Conservation (phyloP, 2,113 vertebrate species). For the Eublepharis macularius region DNA sequence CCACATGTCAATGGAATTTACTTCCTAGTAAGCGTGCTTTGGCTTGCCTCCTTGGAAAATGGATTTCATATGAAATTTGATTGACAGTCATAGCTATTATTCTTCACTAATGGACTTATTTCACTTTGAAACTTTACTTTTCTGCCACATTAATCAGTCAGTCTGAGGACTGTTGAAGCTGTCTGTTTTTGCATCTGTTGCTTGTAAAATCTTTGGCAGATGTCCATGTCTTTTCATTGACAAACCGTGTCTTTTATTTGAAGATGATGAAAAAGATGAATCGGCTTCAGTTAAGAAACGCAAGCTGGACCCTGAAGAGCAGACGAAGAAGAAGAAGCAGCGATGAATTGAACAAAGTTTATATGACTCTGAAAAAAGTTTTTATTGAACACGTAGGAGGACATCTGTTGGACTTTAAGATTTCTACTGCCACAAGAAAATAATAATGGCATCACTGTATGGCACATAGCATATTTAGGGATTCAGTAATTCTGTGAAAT, state of each 20-base stretch:
- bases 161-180: not conserved
- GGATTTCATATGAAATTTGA: too few relatives aligned
- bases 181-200: not conserved
- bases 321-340: slow-evolving; percentile 86
- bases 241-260: slow-evolving; percentile 64
- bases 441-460: slow-evolving; percentile 25
- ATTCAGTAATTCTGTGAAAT: slow-evolving; percentile 55
- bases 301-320: slow-evolving; percentile 84
- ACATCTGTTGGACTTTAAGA: slow-evolving; percentile 36
- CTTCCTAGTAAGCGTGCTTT: too few relatives aligned
- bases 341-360: slow-evolving; percentile 29
- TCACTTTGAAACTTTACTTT: not conserved
- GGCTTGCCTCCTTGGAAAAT: too few relatives aligned
- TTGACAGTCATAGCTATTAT: too few relatives aligned
- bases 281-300: slow-evolving; percentile 83
- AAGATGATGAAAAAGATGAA: slow-evolving; percentile 85
- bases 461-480: slow-evolving; percentile 39
- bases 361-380: slow-evolving; percentile 1
- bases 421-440: slow-evolving; percentile 31
- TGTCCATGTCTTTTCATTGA: slow-evolving; percentile 19
- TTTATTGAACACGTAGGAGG: not conserved
- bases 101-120: too few relatives aligned
- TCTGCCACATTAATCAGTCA: not conserved
- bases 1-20: too few relatives aligned
- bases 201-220: not conserved